Evolutionary conservation across 2,797 vertebrate genomes (phyloP).

Genomic region (Rhabdomys pumilio): DNA sequence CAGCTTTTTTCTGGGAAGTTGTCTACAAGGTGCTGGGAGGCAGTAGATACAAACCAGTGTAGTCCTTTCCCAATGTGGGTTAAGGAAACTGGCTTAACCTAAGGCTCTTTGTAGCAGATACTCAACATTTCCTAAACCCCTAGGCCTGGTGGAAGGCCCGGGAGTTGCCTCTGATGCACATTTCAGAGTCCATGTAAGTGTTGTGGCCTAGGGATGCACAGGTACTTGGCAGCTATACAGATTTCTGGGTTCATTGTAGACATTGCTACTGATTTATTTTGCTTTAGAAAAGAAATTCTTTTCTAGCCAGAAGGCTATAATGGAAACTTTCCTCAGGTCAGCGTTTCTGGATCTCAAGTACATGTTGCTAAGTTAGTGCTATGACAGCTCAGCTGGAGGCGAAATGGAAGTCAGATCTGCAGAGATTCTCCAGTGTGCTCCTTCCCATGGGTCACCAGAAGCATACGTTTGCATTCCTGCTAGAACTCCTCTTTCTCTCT

Average conservation of each 20-base stretch:
- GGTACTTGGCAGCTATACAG: neutral
- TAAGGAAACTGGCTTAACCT: neutral
- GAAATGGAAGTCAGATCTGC: neutral
- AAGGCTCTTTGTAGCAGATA: neutral
- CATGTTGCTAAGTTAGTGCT: neutral
- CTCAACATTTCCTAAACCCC: neutral
- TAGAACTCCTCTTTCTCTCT: too few relatives aligned
- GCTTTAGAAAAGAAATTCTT: neutral
- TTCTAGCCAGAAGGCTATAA: neutral
- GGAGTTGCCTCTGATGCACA: neutral
- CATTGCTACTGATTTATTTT: constrained; percentile 1
- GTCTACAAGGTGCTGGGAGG: neutral
- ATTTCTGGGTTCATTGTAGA: neutral
- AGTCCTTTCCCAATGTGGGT: neutral
- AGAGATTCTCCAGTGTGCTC: neutral
- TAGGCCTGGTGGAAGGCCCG: neutral
- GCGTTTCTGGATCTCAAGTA: neutral
- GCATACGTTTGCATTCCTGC: neutral
- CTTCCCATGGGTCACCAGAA: neutral
- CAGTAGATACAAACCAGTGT: neutral
- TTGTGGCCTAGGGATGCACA: neutral
- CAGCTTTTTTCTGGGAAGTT: too few relatives aligned
- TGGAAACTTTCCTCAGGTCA: neutral
- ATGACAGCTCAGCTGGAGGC: neutral
- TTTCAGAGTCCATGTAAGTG: neutral